Evolutionary conservation across 2,888 invertebrate species (phyloP).

Genomic region (Rotaria macrura): DNA sequence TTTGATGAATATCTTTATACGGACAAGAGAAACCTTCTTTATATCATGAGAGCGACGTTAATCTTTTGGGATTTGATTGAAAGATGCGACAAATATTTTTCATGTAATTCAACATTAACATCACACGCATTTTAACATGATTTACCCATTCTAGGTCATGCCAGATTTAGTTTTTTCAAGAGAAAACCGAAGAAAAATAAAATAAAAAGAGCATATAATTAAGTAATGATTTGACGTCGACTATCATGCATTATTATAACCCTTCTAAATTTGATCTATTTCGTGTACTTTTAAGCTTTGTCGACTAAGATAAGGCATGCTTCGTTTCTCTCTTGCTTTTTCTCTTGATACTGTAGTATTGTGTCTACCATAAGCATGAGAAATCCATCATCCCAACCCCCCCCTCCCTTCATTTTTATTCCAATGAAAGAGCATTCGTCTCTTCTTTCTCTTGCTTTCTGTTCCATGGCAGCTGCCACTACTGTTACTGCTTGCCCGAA

Average conservation of each 20-base stretch:
- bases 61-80: background rate
- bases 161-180: background rate
- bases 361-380: background rate
- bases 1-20: too few relatives aligned
- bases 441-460: background rate
- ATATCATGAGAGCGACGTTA: background rate
- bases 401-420: background rate
- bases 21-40: too few relatives aligned
- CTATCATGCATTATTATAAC: background rate
- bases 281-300: background rate
- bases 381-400: conserved; percentile 2
- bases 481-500: background rate
- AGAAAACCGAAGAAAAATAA: background rate
- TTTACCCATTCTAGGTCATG: background rate
- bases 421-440: background rate
- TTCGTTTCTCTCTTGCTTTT: background rate
- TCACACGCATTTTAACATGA: background rate
- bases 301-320: background rate
- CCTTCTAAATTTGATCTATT: background rate
- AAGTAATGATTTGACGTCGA: background rate
- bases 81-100: too few relatives aligned
- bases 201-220: background rate
- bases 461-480: background rate
- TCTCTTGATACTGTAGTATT: background rate
- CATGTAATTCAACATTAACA: too few relatives aligned